Conservation (phyloP, 2,113 vertebrate species). For the Dasyurus viverrinus region DNA sequence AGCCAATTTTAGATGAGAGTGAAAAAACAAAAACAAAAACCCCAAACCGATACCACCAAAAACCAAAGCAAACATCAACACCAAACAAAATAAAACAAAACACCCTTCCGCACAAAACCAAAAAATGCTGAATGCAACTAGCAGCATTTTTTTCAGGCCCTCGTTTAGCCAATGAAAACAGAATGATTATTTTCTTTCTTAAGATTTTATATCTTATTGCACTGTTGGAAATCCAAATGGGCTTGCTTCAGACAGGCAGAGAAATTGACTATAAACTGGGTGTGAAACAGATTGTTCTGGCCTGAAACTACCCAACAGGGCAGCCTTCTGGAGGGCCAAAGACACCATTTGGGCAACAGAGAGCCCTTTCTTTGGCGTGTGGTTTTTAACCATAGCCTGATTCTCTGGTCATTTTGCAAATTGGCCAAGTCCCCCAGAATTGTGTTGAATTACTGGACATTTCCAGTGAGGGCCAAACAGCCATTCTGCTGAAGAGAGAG, state of each 20-base stretch:
- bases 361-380: neutral
- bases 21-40: neutral
- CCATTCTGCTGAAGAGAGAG: neutral
- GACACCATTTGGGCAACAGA: neutral
- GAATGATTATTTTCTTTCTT: neutral
- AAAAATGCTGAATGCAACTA: neutral
- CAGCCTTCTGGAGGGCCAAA: neutral
- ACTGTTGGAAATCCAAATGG: neutral
- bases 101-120: neutral
- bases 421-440: neutral
- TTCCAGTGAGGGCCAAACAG: neutral
- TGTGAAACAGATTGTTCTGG: neutral
- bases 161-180: neutral
- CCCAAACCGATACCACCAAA: neutral
- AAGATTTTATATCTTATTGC: neutral
- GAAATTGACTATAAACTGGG: neutral
- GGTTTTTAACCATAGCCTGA: neutral
- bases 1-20: neutral
- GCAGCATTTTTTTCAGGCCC: neutral
- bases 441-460: neutral
- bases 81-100: neutral
- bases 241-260: neutral
- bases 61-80: neutral
- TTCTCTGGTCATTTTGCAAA: neutral
- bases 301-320: neutral